Evolutionary conservation across 1,140 invertebrate genomes (phyloP), one percentile per base, ranked within the genome.

Genomic region (Pollicipes pollicipes): DNA sequence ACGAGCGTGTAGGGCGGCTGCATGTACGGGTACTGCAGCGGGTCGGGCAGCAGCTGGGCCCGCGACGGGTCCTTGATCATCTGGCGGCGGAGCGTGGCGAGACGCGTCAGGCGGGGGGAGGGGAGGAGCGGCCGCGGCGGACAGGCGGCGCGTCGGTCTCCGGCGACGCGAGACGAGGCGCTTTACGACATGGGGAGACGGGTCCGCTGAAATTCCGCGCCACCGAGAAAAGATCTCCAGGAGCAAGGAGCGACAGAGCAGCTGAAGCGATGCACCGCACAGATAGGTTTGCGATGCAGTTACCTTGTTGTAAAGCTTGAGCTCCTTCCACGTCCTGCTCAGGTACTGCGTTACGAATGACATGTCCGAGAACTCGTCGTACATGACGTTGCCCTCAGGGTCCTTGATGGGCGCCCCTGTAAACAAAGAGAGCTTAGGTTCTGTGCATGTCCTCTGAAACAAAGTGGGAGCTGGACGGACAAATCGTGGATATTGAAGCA

Each of bases 1-100:
- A 98, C 90, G 21, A 99, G 81, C 3, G 97, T 99, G 77, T 98
- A 99, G 3, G 91, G 92, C 26, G 96, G 97, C 80, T 99, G 97
- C 72, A 89, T 84, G 79, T 97, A 99, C 0, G 96, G 97, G 74
- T 88, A 85, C 74, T 88, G 85, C 3, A 98, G 78, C 27, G 94
- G 91, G 81, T 98, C 96, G 58, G 97, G 97, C 71, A 99, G 82
- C 13, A 99, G 81, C 78, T 95, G 93, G 70, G 94, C 90, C 70
- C 94, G 86, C 21, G 94, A 95, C 17, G 97, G 97, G 77, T 98
- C 95, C 81, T 93, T 88, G 68, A 97, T 90, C 64, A 66, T 66
- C 64, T 66, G 81, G 90, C 85, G 86, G 91, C 72, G 31, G 82
- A 79, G 75, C 75, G 76, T 71, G 73, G 68, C n/a, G 70, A 71